Evolutionary conservation across 2,113 vertebrate genomes (phyloP).

Genomic region (Cynocephalus volans): DNA sequence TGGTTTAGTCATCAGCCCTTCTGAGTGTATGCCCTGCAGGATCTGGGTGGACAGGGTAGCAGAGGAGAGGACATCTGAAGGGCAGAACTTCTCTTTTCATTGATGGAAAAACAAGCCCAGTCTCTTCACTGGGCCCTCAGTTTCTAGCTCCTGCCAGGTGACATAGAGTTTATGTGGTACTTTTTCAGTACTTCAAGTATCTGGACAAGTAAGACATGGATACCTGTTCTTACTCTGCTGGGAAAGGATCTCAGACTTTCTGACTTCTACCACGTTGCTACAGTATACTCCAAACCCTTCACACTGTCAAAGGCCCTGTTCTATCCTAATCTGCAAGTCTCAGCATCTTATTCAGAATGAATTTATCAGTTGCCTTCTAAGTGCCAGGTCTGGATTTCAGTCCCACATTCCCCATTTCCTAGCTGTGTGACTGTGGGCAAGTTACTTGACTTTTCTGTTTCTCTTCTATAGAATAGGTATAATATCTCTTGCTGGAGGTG

Average conservation of each 20-base stretch:
- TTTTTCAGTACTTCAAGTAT: background rate
- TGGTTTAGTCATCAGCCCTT: background rate
- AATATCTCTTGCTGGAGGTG: background rate
- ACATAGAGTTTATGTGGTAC: background rate
- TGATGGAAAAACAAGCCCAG: background rate
- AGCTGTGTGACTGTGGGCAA: background rate
- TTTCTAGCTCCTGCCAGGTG: background rate
- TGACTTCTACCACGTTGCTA: background rate
- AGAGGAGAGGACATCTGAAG: background rate
- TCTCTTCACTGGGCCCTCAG: background rate
- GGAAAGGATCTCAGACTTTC: background rate
- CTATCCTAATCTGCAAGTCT: background rate
- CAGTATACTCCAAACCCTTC: background rate
- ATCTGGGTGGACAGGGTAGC: background rate
- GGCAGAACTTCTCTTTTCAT: background rate
- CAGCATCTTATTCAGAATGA: background rate
- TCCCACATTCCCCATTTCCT: background rate
- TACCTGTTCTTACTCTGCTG: background rate
- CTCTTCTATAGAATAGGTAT: conserved; percentile 8
- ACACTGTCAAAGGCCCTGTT: background rate
- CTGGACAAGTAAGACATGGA: background rate
- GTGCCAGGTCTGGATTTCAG: background rate
- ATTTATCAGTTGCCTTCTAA: background rate
- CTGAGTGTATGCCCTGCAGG: background rate
- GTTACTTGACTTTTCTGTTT: conserved; percentile 35